A percentile compares a stretch with the other conserved stretches of the same genome.
These are phyloP conservation scores for Calephelis perditalis DNA, from an alignment of 2,888 invertebrate species.

Conservation along the genomic window DNA sequence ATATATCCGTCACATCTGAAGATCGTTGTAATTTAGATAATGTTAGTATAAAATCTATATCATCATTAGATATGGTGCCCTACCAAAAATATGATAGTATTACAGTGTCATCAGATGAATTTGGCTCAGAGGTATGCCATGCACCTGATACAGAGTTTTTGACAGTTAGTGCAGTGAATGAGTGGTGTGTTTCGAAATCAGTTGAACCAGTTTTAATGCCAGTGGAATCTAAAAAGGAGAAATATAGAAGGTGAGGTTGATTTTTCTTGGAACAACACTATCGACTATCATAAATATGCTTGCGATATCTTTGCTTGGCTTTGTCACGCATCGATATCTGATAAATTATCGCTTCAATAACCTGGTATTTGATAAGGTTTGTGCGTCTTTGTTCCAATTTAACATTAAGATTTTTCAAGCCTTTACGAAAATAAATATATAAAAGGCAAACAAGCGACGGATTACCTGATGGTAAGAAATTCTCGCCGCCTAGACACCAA, in stretches of 20 bases:
- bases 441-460: too few species aligned
- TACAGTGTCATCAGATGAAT: slow-evolving; percentile 72
- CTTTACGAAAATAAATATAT: too few species aligned
- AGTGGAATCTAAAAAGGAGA: slow-evolving; percentile 71
- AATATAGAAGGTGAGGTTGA: slow-evolving; percentile 72
- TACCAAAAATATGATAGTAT: slow-evolving; percentile 73
- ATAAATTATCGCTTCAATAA: slow-evolving; percentile 50
- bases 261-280: slow-evolving; percentile 31
- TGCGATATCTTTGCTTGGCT: slow-evolving; percentile 53
- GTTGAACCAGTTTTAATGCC: slow-evolving; percentile 61
- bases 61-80: slow-evolving; percentile 71
- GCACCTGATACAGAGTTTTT: slow-evolving; percentile 68
- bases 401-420: background rate
- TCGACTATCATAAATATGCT: slow-evolving; percentile 43
- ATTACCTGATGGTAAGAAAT: too few species aligned
- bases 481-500: too few species aligned
- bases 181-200: slow-evolving; percentile 70
- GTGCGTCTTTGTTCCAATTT: slow-evolving; percentile 46
- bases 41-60: slow-evolving; percentile 72
- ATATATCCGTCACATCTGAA: slow-evolving; percentile 56
- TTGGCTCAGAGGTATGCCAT: slow-evolving; percentile 71
- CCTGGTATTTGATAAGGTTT: slow-evolving; percentile 46
- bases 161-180: slow-evolving; percentile 74
- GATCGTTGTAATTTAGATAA: slow-evolving; percentile 68
- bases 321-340: slow-evolving; percentile 55